Evolutionary conservation across 2,113 vertebrate genomes (phyloP), one percentile per base, ranked within the genome.

Genomic region (Thunnus maccoyii): DNA sequence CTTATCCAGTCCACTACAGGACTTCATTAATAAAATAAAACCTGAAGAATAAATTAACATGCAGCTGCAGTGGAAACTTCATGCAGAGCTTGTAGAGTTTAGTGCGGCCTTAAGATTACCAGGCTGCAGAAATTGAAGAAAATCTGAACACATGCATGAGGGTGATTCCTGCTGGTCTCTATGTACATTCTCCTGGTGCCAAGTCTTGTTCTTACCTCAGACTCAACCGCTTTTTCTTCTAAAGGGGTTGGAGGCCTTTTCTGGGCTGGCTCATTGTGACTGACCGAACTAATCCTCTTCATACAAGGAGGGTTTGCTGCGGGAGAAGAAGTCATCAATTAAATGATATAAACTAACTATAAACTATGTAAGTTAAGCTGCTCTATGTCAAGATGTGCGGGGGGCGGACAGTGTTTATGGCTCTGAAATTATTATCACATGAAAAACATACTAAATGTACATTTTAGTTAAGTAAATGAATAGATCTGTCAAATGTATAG

Each of bases 221-320:
- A 62, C 73, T 92, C 78, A 20, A 44, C 60, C 44, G 25, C 80
- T 80, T 82, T 86, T 60, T 92, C 90, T 56, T 94, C 94, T 17
- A 83, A 54, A 68, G 91, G 88, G 60, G 91, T 62, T 0, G 86
- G 66, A 0, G 85, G 73, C 3, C 78, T 94, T 89, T 95, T 94
- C 77, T 94, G 88, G 18, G 91, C 93, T 30, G 93, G 93, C 20
- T 95, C 92, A 61, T 60, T 85, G 78, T 80, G 20, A 80, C 90
- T 15, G 70, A 88, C 77, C 86, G 86, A 85, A 61, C 89, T 84
- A 17, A 95, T 91, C 70, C 89, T 94, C 89, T 97, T 98, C 92
- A 96, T 87, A 76, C 94, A 92, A 0, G 90, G 93, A n/a, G 96
- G 95, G 80, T 96, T 94, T 30, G 94, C 95, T 81, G 92, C 93